A percentile compares a stretch with the other conserved stretches of the same genome.
phyloP scores from a whole-genome alignment of 2,113 vertebrate genomes.

The Bubalus kerabau region DNA sequence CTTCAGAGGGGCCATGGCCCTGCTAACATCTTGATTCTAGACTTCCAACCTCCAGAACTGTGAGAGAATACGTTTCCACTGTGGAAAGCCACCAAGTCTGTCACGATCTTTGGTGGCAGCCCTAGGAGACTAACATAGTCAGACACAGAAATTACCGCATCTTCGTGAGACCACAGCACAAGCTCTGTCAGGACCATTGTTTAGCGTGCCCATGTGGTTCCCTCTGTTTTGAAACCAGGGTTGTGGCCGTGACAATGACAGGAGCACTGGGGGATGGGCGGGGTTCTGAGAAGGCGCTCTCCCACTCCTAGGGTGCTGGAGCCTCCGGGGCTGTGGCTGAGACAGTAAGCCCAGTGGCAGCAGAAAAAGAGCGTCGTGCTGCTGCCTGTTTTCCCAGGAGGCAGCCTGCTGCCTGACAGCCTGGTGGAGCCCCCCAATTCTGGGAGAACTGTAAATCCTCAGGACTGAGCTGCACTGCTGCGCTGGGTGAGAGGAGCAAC shows the following conservation, averaged over 20 bases:
- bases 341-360: fast-evolving
- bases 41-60: background rate
- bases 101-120: fast-evolving
- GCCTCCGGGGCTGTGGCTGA: background rate
- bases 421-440: too few species aligned
- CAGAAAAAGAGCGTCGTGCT: fast-evolving
- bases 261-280: fast-evolving
- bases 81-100: background rate
- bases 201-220: fast-evolving
- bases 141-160: background rate
- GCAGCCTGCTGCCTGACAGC: too few species aligned
- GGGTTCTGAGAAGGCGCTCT: fast-evolving
- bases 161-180: background rate
- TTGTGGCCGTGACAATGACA: fast-evolving
- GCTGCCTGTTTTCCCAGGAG: background rate
- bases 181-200: fast-evolving
- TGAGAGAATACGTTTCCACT: background rate
- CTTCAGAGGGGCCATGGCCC: fast-evolving
- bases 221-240: too few species aligned
- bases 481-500: background rate
- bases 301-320: background rate
- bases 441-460: background rate
- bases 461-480: background rate
- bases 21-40: background rate
- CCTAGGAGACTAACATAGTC: background rate